These are phyloP conservation scores for Pogonomyrmex barbatus DNA, from an alignment of 1,140 invertebrate species.

Conservation along the genomic window DNA sequence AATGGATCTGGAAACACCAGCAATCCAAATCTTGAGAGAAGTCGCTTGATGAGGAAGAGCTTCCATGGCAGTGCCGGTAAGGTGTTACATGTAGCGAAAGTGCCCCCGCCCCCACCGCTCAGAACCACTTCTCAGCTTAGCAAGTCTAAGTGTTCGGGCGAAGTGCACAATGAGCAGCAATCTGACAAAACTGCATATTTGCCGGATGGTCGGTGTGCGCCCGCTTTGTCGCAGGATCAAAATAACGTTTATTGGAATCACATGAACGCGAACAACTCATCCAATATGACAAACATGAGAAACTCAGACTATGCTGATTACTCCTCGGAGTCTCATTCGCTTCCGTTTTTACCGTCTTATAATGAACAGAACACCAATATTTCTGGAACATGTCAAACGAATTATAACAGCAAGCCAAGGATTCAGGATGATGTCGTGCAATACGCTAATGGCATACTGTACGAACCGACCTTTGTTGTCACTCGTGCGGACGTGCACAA, in stretches of 20 bases:
- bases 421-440: constrained; percentile 86
- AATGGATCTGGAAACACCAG: constrained; percentile 85
- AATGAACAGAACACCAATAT: constrained; percentile 73
- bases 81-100: constrained; percentile 92
- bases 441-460: constrained; percentile 86
- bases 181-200: constrained; percentile 85
- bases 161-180: constrained; percentile 87
- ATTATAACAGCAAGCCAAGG: constrained; percentile 80
- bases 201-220: constrained; percentile 79
- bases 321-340: constrained; percentile 88
- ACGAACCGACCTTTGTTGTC: constrained; percentile 87
- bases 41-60: constrained; percentile 95
- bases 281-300: constrained; percentile 61
- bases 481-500: constrained; percentile 93
- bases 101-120: constrained; percentile 94
- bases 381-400: constrained; percentile 69
- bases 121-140: constrained; percentile 94
- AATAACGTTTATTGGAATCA: constrained; percentile 82
- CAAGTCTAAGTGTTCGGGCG: constrained; percentile 88
- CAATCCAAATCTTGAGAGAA: constrained; percentile 94
- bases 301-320: constrained; percentile 84
- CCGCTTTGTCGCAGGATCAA: constrained; percentile 78
- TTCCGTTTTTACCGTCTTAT: constrained; percentile 88
- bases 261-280: constrained; percentile 63
- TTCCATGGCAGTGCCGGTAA: constrained; percentile 94